phyloP scores from a whole-genome alignment of 2,888 invertebrate genomes.

The Lithophane ornitopus region DNA sequence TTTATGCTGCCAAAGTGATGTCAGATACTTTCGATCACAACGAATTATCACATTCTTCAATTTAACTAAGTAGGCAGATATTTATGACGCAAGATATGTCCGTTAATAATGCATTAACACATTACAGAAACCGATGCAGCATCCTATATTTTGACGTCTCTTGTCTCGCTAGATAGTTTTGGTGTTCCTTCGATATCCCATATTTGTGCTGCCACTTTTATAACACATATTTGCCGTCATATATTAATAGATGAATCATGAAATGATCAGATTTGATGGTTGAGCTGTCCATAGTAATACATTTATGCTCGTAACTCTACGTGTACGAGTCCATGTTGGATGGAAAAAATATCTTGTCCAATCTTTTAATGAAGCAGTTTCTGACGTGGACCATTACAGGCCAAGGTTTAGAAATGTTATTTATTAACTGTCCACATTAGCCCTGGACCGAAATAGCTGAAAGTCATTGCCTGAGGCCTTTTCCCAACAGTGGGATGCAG shows the following conservation, averaged over 20 bases:
- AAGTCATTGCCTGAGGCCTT: neutral
- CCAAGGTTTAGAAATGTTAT: neutral
- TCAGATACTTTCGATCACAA: neutral
- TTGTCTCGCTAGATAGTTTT: too few species aligned
- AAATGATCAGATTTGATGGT: neutral
- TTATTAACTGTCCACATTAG: neutral
- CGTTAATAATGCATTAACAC: neutral
- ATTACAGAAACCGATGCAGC: neutral
- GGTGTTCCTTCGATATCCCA: too few species aligned
- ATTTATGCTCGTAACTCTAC: neutral
- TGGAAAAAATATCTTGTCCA: neutral
- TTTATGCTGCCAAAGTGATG: neutral
- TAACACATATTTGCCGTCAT: too few species aligned
- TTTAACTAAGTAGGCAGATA: neutral
- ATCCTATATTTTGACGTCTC: neutral
- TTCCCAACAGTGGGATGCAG: neutral
- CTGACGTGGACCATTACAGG: neutral
- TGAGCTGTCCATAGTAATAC: neutral
- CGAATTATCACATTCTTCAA: neutral
- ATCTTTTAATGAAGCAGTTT: constrained; percentile 5
- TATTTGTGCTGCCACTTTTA: too few species aligned
- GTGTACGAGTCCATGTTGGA: neutral
- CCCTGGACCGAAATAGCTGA: constrained; percentile 1
- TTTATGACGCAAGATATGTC: neutral
- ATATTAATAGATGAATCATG: too few species aligned